Evolutionary conservation across 2,797 vertebrate genomes (phyloP).

Genomic region (Cetoscarus ocellatus): DNA sequence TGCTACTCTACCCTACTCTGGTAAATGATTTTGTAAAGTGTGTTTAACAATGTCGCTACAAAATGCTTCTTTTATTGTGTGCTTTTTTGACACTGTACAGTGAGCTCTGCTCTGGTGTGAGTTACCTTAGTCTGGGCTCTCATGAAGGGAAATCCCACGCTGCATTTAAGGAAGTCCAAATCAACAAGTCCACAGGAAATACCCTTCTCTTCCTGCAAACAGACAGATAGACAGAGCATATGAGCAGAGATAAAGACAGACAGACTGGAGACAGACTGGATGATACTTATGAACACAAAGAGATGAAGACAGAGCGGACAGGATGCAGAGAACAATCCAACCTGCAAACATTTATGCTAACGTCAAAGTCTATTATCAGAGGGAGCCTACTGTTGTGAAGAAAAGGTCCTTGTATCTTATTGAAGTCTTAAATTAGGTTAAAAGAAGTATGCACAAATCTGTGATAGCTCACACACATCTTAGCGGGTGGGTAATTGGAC

Average conservation of each 20-base stretch:
- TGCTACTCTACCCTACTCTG: not conserved
- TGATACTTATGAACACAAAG: slow-evolving; percentile 38
- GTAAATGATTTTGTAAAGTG: not conserved
- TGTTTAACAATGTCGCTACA: not conserved
- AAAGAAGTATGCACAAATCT: slow-evolving; percentile 61
- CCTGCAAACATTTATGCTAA: slow-evolving; percentile 18
- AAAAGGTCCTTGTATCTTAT: slow-evolving; percentile 20
- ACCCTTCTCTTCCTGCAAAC: slow-evolving; percentile 94
- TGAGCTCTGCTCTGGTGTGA: slow-evolving; percentile 1
- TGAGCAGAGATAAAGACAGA: slow-evolving; percentile 59
- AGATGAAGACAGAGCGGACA: not conserved
- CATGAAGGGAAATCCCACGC: slow-evolving; percentile 99
- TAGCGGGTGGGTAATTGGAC: slow-evolving; percentile 77
- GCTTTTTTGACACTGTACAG: slow-evolving; percentile 3
- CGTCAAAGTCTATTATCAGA: slow-evolving; percentile 22
- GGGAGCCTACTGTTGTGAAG: slow-evolving; percentile 19
- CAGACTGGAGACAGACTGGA: slow-evolving; percentile 64
- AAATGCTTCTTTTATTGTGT: not conserved
- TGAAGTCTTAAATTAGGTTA: slow-evolving; percentile 62
- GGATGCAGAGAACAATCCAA: slow-evolving; percentile 15
- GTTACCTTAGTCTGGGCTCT: slow-evolving; percentile 94
- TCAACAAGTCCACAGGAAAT: slow-evolving; percentile 95
- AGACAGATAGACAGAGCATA: slow-evolving; percentile 67
- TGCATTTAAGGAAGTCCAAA: slow-evolving; percentile 95
- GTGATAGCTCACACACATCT: slow-evolving; percentile 68